phyloP scores from a whole-genome alignment of 2,888 invertebrate genomes.

The Xiphydria camelus region DNA sequence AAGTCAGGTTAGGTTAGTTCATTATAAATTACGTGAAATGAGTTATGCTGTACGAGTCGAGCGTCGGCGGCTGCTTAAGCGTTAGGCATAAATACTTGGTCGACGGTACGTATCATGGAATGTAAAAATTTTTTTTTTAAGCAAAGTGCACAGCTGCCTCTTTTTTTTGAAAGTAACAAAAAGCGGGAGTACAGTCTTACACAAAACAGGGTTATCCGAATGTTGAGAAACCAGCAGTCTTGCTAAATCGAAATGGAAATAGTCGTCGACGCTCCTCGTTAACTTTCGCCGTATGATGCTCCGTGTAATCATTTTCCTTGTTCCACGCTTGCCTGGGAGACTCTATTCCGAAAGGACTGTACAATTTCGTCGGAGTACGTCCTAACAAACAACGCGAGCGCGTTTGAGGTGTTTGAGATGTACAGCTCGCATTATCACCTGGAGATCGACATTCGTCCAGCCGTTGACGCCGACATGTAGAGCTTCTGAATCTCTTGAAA shows the following conservation, averaged over 20 bases:
- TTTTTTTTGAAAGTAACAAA: too few relatives aligned
- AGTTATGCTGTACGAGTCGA: too few relatives aligned
- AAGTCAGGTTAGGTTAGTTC: too few relatives aligned
- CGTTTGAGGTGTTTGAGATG: slow-evolving; percentile 59
- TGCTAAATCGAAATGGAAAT: slow-evolving; percentile 44
- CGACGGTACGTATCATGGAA: too few relatives aligned
- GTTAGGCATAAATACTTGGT: slow-evolving; percentile 17
- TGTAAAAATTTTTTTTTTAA: too few relatives aligned
- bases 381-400: slow-evolving; percentile 61
- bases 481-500: slow-evolving; percentile 61
- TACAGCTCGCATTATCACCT: slow-evolving; percentile 33
- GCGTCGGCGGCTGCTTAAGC: too few relatives aligned
- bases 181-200: too few relatives aligned
- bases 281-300: slow-evolving; percentile 58
- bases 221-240: slow-evolving; percentile 44
- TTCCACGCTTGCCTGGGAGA: slow-evolving; percentile 65
- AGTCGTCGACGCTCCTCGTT: slow-evolving; percentile 35
- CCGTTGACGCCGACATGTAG: slow-evolving; percentile 62
- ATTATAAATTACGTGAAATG: too few relatives aligned
- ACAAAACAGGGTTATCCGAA: slow-evolving; percentile 50
- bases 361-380: slow-evolving; percentile 72
- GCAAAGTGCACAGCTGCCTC: slow-evolving; percentile 19
- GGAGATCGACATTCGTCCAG: slow-evolving; percentile 62
- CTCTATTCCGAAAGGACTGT: slow-evolving; percentile 78
- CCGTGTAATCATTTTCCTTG: slow-evolving; percentile 62